These are phyloP conservation scores for Electrophaes corylata DNA, from an alignment of 2,888 invertebrate species.

Conservation along the genomic window DNA sequence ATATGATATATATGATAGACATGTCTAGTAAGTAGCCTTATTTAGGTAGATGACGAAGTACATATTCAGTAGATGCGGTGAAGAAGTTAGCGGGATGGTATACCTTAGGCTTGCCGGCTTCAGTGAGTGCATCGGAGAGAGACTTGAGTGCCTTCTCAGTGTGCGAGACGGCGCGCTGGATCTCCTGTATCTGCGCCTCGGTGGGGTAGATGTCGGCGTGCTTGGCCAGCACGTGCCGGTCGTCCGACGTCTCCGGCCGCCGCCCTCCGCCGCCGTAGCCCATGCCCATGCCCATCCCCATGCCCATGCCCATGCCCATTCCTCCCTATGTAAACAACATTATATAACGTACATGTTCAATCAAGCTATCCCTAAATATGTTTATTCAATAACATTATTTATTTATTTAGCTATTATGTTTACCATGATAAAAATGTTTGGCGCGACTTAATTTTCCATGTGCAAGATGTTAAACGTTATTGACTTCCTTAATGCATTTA, in stretches of 20 bases:
- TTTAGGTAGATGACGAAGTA: no score
- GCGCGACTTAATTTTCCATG: no score
- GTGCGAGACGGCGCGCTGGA: slow-evolving; percentile 96
- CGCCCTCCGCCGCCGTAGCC: slow-evolving; percentile 84
- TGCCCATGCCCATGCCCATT: slow-evolving; percentile 55
- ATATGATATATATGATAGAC: no score
- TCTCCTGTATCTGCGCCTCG: slow-evolving; percentile 93
- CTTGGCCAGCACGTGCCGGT: slow-evolving; percentile 96
- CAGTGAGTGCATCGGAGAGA: slow-evolving; percentile 95
- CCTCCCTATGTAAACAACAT: slow-evolving; percentile 11
- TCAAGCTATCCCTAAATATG: no score
- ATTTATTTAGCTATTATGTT: no score
- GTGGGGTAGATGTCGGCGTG: slow-evolving; percentile 97
- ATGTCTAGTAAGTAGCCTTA: no score
- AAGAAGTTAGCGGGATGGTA: not conserved
- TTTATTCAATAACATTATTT: no score
- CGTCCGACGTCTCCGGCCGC: slow-evolving; percentile 96
- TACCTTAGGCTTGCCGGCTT: slow-evolving; percentile 73
- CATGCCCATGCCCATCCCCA: slow-evolving; percentile 57
- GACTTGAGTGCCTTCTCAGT: slow-evolving; percentile 97
- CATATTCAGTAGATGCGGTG: no score
- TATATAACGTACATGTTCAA: not conserved
- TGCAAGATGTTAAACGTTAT: no score
- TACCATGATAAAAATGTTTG: no score
- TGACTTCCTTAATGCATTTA: no score